Evolutionary conservation across 1,140 invertebrate species (phyloP), one percentile per base, ranked within the genome.

Genomic region (Eubasilissa regina): DNA sequence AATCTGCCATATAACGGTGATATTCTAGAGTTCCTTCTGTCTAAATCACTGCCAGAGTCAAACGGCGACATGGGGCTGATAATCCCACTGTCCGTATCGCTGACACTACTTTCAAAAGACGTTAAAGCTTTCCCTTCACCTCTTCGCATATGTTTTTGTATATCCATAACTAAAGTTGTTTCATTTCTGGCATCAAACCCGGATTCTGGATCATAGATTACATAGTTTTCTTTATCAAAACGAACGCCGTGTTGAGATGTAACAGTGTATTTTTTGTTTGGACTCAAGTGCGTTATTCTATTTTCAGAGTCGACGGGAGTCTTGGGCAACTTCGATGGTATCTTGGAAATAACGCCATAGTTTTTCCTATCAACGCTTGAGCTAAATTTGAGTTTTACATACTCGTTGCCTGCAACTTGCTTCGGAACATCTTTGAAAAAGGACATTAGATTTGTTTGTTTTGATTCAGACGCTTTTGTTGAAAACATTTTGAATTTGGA

Each of bases 1-100:
- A 76, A 25, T 48, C 75, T 66, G 10, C 75, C 75, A 66, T 76
- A 76, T 10, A 25, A 43, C n/a, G 74, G 74, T 13, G 75, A 62
- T 12, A 48, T 78, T 44, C 47, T 77, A 3, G 79, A 80, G n/a
- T 51, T 76, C 15, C 70, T 77, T 21, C 56, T 81, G 19, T 81
- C 80, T 8, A 56, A 53, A 3, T 81, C 80, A 21, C 53, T 51
- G 83, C 85, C 87, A 1, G 85, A 83, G 25, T 89, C 88, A 73
- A 87, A 84, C 4, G 91, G 90, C 17, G 91, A 91, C 77, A 90
- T 88, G 0, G 90, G 90, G 19, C 90, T 91, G 35, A 91, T 85
- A 74, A 92, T 91, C 4, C 91, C 91, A 83, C 90, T 91, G 84
- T 92, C 91, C 9, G 89, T 89, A 84, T 92, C 91, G 81, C 90